Percentiles rank a stretch among this genome's conserved stretches.
Conservation (phyloP, 2,797 vertebrate genomes). For the Austrolebias charrua region DNA sequence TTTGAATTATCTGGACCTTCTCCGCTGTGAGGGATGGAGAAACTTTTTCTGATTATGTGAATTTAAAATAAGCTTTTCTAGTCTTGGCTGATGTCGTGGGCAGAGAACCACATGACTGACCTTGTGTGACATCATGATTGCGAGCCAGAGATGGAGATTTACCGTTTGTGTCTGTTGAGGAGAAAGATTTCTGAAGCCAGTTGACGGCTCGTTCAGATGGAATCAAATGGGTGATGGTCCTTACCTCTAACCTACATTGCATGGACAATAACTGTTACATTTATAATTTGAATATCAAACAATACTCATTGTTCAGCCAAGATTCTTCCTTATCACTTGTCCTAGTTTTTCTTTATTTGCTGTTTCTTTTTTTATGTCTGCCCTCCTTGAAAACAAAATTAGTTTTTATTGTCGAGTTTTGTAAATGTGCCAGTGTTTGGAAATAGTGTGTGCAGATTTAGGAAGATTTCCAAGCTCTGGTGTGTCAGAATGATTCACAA, state of each 20-base stretch:
- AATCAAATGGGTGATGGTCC: constrained; percentile 41
- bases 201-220: constrained; percentile 52
- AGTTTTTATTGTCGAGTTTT: constrained; percentile 10
- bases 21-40: constrained; percentile 9
- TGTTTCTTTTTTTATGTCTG: neutral
- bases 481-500: constrained; percentile 14
- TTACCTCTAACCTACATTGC: constrained; percentile 27
- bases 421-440: constrained; percentile 12
- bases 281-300: constrained; percentile 21
- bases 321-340: constrained; percentile 5
- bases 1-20: constrained; percentile 14
- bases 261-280: constrained; percentile 11
- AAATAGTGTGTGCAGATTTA: constrained; percentile 14
- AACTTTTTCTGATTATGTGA: constrained; percentile 36
- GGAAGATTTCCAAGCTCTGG: constrained; percentile 2
- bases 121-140: constrained; percentile 53
- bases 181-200: constrained; percentile 49
- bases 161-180: constrained; percentile 45
- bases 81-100: constrained; percentile 4
- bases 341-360: neutral
- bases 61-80: constrained; percentile 36
- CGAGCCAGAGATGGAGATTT: constrained; percentile 63
- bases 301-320: neutral
- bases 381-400: neutral
- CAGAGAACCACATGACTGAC: constrained; percentile 36